These are phyloP conservation scores for Gadopsis bispinosus DNA, from an alignment of 2,797 vertebrate genomes.

Conservation along the genomic window DNA sequence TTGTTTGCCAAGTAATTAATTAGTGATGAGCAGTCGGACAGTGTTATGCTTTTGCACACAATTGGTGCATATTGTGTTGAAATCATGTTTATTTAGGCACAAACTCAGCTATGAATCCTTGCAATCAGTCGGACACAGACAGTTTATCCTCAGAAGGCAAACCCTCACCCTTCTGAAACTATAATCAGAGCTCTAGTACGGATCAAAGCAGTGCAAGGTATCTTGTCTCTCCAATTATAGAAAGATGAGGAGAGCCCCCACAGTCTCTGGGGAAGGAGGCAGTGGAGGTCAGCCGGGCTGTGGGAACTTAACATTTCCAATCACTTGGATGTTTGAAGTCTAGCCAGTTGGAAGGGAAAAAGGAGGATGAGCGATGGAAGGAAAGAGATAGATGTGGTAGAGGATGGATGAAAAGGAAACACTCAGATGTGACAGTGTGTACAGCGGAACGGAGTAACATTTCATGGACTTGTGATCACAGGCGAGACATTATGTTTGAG, in stretches of 20 bases:
- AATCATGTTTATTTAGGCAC: conserved; percentile 1
- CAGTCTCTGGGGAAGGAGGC: conserved; percentile 64
- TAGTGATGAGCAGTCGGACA: neutral
- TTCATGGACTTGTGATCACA: conserved; percentile 14
- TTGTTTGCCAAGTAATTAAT: conserved; percentile 21
- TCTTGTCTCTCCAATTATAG: conserved; percentile 79
- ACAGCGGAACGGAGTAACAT: conserved; percentile 7
- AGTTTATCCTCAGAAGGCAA: conserved; percentile 51
- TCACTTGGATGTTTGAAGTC: conserved; percentile 76
- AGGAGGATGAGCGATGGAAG: conserved; percentile 40
- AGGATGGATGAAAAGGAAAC: conserved; percentile 44
- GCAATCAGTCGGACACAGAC: conserved; percentile 1
- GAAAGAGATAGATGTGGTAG: conserved; percentile 26
- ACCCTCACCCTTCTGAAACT: conserved; percentile 42
- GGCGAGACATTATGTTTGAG: neutral
- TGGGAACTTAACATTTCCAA: conserved; percentile 81
- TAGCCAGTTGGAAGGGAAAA: conserved; percentile 46
- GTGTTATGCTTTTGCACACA: neutral
- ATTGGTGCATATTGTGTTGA: neutral
- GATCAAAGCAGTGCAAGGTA: conserved; percentile 76
- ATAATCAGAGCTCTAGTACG: conserved; percentile 48
- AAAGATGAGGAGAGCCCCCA: conserved; percentile 62
- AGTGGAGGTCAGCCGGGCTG: conserved; percentile 73
- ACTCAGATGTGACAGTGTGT: conserved; percentile 38
- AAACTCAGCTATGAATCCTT: conserved; percentile 20